Base-by-base conservation (phyloP, 2,113 vertebrate genomes). In the pig (Sus scrofa) region DNA sequence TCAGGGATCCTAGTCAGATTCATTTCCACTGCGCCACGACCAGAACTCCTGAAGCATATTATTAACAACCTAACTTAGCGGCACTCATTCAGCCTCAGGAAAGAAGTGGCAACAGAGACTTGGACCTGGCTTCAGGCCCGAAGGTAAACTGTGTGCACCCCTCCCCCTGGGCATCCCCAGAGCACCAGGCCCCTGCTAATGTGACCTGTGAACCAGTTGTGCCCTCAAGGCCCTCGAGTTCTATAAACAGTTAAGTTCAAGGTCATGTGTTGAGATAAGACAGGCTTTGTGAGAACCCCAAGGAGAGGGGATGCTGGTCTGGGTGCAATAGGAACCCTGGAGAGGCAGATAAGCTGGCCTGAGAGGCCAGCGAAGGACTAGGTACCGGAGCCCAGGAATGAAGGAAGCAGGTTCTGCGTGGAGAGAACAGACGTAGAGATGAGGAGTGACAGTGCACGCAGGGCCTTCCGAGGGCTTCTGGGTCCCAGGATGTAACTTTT, bases 371-470 rank as follows among this genome's bases (percentile, higher is more conserved):
- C 63, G 63, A 74, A 62, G 1, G 37, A 32, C 6, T 7, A 26
- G 26, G 7, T 62, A 7, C 19, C 16, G 3, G 56, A 77, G 54
- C 26, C 44, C 67, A 50, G 54, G 30, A 2, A 13, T 27, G 44
- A 52, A 39, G 58, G 75, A 26, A 32, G 63, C 7, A 32, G 44
- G 58, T 70, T 44, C 62, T 26, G 39, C 81, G 81, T 19, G 1
- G 56, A 15, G 6, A 81, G 50, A 50, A 24, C 3, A 4, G 14
- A 0, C 0, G 15, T 4, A 27, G 39, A 19, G 32, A 24, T 1
- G 7, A 44, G 63, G n/a, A 19, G 27, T 18, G 39, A 19, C n/a
- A 7, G 50, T 15, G 58, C 10, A 2, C 24, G 6, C 37, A 19
- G 32, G 90, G 71, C 37, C 30, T 34, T 32, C 65, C 2, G 4